Conservation (phyloP, 2,888 invertebrate species). For the Aethes cnicana region DNA sequence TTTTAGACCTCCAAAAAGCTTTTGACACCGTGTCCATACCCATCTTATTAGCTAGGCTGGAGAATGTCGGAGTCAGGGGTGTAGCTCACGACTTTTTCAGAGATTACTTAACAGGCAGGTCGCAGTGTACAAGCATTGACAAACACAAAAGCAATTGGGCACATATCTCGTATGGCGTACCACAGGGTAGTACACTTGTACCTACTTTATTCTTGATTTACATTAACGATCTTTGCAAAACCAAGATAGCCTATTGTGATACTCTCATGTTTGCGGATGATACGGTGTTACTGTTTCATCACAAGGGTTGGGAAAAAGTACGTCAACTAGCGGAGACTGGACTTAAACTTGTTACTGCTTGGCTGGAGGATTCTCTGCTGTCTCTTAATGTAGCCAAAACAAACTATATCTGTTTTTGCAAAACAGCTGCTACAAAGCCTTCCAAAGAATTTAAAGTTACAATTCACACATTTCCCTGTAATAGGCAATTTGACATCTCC, state of each 20-base stretch:
- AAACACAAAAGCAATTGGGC: neutral
- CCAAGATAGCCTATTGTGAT: neutral
- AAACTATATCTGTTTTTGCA: neutral
- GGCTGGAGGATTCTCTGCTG: neutral
- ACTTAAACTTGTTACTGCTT: no score
- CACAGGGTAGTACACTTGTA: constrained; percentile 8
- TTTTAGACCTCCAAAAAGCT: constrained; percentile 13
- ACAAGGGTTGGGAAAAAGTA: neutral
- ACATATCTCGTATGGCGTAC: constrained; percentile 2
- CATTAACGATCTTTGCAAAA: constrained; percentile 9
- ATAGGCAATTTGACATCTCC: neutral
- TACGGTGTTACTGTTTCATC: constrained; percentile 20
- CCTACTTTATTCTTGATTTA: constrained; percentile 11
- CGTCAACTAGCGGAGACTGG: neutral
- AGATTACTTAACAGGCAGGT: neutral
- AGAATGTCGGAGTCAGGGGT: constrained; percentile 2
- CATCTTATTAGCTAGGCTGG: neutral
- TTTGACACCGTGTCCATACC: constrained; percentile 17
- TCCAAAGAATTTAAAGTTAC: neutral
- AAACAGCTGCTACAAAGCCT: neutral
- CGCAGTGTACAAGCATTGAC: neutral
- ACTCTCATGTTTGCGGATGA: constrained; percentile 22
- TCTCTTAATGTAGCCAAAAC: neutral
- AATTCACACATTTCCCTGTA: neutral
- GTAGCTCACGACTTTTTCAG: neutral